Evolutionary conservation across 2,888 invertebrate genomes (phyloP).

Genomic region (Vandiemenella viatica): DNA sequence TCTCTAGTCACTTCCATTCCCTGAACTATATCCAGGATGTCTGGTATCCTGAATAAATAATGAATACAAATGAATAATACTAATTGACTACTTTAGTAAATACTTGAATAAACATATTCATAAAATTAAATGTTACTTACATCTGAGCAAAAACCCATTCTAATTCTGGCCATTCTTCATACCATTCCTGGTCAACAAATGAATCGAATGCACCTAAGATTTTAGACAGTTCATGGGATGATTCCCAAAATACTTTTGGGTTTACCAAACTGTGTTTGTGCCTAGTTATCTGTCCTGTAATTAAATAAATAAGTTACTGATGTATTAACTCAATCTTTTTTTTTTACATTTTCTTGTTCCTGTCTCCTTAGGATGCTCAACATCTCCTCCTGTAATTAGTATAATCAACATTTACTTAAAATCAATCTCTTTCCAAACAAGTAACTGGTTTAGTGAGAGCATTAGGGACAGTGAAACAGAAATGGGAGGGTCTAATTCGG

Average conservation of each 20-base stretch:
- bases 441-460: too few relatives aligned
- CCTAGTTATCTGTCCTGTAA: conserved; percentile 31
- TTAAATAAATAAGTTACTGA: too few relatives aligned
- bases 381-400: too few relatives aligned
- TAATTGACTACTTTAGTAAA: neutral
- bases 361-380: too few relatives aligned
- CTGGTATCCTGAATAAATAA: conserved; percentile 34
- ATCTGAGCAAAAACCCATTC: conserved; percentile 49
- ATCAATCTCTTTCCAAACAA: too few relatives aligned
- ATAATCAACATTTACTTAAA: too few relatives aligned
- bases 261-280: conserved; percentile 34
- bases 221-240: conserved; percentile 38
- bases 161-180: conserved; percentile 47
- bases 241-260: conserved; percentile 47
- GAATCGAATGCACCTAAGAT: conserved; percentile 46
- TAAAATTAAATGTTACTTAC: conserved; percentile 32
- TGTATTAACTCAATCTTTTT: too few relatives aligned
- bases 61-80: conserved; percentile 1
- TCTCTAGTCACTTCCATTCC: conserved; percentile 37
- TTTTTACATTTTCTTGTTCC: too few relatives aligned
- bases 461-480: too few relatives aligned
- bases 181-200: conserved; percentile 41
- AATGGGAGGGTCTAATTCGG: too few relatives aligned
- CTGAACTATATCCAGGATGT: conserved; percentile 38
- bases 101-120: neutral